phyloP scores from a whole-genome alignment of 2,888 invertebrate species.

The Noctuana brunneofusca region DNA sequence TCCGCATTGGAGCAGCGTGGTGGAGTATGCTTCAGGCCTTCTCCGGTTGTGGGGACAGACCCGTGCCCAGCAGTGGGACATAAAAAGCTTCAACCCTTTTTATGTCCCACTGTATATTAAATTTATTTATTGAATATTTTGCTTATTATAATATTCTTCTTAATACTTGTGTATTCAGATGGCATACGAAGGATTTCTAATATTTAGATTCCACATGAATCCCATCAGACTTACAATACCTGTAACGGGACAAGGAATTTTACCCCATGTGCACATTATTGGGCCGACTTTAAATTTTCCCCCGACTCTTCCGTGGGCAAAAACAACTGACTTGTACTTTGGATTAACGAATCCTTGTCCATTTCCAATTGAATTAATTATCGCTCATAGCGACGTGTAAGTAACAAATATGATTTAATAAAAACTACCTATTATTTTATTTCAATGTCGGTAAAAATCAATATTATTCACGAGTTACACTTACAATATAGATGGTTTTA shows the following conservation, averaged over 20 bases:
- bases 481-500: too few relatives aligned
- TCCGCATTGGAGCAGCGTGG: too few relatives aligned
- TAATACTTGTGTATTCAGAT: slow-evolving; percentile 52
- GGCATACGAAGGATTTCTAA: slow-evolving; percentile 65
- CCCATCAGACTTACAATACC: slow-evolving; percentile 70
- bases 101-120: too few relatives aligned
- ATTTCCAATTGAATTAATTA: slow-evolving; percentile 87
- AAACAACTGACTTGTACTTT: slow-evolving; percentile 81
- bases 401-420: slow-evolving; percentile 38
- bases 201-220: slow-evolving; percentile 79
- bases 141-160: background rate
- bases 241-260: slow-evolving; percentile 79
- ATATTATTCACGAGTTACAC: background rate
- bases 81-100: too few relatives aligned
- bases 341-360: slow-evolving; percentile 84
- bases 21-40: too few relatives aligned
- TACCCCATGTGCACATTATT: slow-evolving; percentile 77
- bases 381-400: slow-evolving; percentile 86
- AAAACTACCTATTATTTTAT: background rate
- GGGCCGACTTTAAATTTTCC: slow-evolving; percentile 81
- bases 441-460: background rate
- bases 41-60: too few relatives aligned
- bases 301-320: slow-evolving; percentile 85
- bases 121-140: too few relatives aligned
- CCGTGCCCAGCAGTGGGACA: too few relatives aligned